Base-by-base conservation (phyloP, 2,797 vertebrate genomes). In the Gymnopithys bicolor region DNA sequence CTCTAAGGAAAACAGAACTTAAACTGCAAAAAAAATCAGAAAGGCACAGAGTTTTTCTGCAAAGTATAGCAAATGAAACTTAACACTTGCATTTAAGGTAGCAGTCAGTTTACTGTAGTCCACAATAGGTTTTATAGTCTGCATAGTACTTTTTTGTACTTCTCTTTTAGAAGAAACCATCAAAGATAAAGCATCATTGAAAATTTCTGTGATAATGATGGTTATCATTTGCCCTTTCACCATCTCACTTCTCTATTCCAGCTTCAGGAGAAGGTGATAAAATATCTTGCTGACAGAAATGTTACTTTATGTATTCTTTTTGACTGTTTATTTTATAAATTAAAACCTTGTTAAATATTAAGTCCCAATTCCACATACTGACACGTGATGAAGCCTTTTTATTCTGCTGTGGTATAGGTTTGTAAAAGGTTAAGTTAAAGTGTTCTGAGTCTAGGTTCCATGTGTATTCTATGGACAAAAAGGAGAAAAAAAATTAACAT, bases 221-320 rank as follows among this genome's bases (percentile, higher is more conserved):
- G 25, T 30, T 89, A 74, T 91, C 86, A 32, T 45, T 49, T 89
- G 81, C 58, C 63, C 73, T 91, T 91, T 95, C 39, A 85, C 76
- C 58, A 81, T 83, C 82, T 80, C 48, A 39, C 41, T 93, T 96
- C 80, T 96, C 55, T 89, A 48, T 69, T 76, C 48, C 59, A 91
- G 28, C 67, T 84, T 86, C 71, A 76, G 62, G 45, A 80, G 45
- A 81, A 94, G 35, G 30, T 64, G n/a, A 71, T 60, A 71, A 94
- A 83, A 84, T 76, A 71, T 30, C 51, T 93, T 78, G 27, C 74
- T 48, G 41, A 30, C 43, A 92, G 82, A 94, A 96, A 66, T 45
- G 6, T 28, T 80, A 17, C 21, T 27, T 67, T 92, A 55, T 67
- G 3, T 64, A 56, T 48, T n/a, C 53, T 74, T 91, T 89, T 76